Conservation (phyloP, 2,888 invertebrate species). For the Campoletis raptor region DNA sequence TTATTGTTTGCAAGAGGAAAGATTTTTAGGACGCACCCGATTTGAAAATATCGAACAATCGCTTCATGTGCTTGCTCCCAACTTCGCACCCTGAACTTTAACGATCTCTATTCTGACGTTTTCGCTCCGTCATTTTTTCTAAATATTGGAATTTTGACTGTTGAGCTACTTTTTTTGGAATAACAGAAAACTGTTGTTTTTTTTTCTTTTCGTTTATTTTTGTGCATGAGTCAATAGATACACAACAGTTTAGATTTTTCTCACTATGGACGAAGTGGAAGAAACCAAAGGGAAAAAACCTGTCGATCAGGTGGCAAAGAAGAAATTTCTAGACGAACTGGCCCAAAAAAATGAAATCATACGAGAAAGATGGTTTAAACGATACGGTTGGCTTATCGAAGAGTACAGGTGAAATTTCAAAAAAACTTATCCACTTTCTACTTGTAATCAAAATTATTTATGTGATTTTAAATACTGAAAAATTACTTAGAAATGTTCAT, state of each 20-base stretch:
- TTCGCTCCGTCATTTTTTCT: neutral
- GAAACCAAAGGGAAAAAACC: slow-evolving; percentile 67
- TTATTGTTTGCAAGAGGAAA: too few species aligned
- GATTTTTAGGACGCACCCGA: neutral
- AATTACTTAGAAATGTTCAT: slow-evolving; percentile 69
- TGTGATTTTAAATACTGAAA: neutral
- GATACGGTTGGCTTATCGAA: slow-evolving; percentile 77
- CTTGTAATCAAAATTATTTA: neutral
- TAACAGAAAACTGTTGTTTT: neutral
- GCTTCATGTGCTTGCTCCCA: neutral
- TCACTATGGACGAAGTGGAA: slow-evolving; percentile 65
- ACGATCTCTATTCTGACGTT: neutral
- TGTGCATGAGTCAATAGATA: neutral
- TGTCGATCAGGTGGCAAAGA: slow-evolving; percentile 74
- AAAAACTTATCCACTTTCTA: neutral
- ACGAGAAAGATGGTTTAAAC: slow-evolving; percentile 74
- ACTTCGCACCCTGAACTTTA: neutral
- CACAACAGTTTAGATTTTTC: slow-evolving; percentile 48
- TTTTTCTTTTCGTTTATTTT: neutral
- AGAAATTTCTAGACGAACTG: slow-evolving; percentile 72
- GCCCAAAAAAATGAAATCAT: slow-evolving; percentile 70
- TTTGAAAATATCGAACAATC: neutral
- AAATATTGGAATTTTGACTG: neutral
- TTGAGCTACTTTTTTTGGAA: neutral
- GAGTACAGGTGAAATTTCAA: slow-evolving; percentile 74